Evolutionary conservation across 2,113 vertebrate genomes (phyloP), one percentile per base, ranked within the genome.

Genomic region (Xenopus borealis): DNA sequence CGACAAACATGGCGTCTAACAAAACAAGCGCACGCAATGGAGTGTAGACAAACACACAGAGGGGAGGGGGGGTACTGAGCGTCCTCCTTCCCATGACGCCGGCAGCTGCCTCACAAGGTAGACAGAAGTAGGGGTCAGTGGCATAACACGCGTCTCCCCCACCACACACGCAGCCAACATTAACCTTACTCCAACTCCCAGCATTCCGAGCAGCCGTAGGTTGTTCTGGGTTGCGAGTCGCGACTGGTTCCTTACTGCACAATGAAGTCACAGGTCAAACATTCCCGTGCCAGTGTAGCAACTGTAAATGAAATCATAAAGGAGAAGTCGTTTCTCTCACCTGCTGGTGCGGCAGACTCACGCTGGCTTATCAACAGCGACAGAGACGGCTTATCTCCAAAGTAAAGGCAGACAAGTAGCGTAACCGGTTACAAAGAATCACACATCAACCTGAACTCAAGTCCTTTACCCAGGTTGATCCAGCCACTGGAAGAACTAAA

Each of bases 1-100:
- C 80, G 82, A 72, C 81, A 73, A 79, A 82, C 75, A 84, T 72
- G 82, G 77, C 80, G 55, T 58, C 55, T 19, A 19, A 58, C 55
- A 58, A 58, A 58, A 58, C 55, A 58, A 58, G 16, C 55, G 16
- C 55, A 40, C 33, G 33, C 33, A 40, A 40, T 6, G 7, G 33
- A 40, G 33, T 40, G 33, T 40, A 16, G 3, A 19, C 23, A 27
- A 3, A 40, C 3, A 16, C 11, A 19, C 33, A 40, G 33, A 40
- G 16, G 16, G 16, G 55, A 40, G 7, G 16, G 16, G 55, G 7
- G 7, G 55, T 8, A 4, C 69, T 30, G 10, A 11, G 46, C 53
- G 12, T 10, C 50, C 27, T 4, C 30, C 18, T 4, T 16, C n/a
- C 55, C 52, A n/a, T 17, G 12, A 19, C 19, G 55, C 55, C 55